phyloP scores from a whole-genome alignment of 2,888 invertebrate species.

The Drosophila subsilvestris region DNA sequence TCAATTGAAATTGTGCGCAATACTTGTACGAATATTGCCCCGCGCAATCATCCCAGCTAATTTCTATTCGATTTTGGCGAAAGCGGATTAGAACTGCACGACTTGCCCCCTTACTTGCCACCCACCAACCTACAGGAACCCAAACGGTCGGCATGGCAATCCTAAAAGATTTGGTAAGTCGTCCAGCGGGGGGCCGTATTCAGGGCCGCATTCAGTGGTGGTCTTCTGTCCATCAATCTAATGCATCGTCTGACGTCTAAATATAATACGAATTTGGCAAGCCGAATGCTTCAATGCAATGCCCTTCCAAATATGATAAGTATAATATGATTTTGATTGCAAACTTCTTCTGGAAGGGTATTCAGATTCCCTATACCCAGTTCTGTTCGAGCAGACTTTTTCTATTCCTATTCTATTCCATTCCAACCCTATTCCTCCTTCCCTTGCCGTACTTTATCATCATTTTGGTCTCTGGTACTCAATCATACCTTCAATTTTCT shows the following conservation, averaged over 20 bases:
- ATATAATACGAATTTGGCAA: neutral
- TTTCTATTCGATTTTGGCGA: slow-evolving; percentile 44
- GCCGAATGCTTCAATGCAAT: neutral
- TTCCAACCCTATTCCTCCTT: neutral
- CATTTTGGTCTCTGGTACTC: slow-evolving; percentile 24
- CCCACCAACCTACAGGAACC: slow-evolving; percentile 26
- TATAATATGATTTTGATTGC: too few species aligned
- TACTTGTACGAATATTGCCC: slow-evolving; percentile 28
- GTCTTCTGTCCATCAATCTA: slow-evolving; percentile 6
- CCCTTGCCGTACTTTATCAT: neutral
- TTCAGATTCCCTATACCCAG: too few species aligned
- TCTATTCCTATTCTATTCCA: neutral
- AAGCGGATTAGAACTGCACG: slow-evolving; percentile 36
- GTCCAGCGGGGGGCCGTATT: slow-evolving; percentile 3
- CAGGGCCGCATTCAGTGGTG: slow-evolving; percentile 12
- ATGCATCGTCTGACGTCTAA: neutral
- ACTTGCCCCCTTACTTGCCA: neutral
- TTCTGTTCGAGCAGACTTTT: too few species aligned
- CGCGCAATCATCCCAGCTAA: slow-evolving; percentile 32
- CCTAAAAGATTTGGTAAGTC: slow-evolving; percentile 39
- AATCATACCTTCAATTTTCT: slow-evolving; percentile 30
- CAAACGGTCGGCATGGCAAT: slow-evolving; percentile 38
- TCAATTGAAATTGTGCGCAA: slow-evolving; percentile 36
- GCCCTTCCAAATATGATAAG: neutral
- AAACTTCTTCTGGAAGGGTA: neutral